Conservation (phyloP, 2,797 vertebrate species). For the Chelon auratus region DNA sequence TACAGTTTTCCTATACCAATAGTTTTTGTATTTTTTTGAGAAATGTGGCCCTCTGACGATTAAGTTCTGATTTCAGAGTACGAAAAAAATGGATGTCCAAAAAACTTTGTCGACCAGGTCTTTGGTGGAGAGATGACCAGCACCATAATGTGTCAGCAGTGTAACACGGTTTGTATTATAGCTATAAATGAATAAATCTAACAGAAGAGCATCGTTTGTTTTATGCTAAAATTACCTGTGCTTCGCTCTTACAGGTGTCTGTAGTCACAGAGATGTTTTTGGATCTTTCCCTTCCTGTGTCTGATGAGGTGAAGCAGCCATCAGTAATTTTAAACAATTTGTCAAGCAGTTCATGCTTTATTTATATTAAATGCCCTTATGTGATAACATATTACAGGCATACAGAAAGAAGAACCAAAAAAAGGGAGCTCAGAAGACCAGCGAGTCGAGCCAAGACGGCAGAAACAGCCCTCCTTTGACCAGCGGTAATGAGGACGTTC, state of each 20-base stretch:
- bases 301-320: constrained; percentile 90
- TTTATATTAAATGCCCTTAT: background rate
- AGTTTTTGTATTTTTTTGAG: background rate
- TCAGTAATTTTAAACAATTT: background rate
- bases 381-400: constrained; percentile 59
- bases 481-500: constrained; percentile 83
- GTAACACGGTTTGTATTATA: constrained; percentile 88
- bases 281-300: constrained; percentile 95
- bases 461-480: constrained; percentile 73
- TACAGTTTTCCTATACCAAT: background rate
- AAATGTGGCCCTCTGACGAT: background rate
- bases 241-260: constrained; percentile 86
- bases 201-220: background rate
- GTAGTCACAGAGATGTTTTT: constrained; percentile 96
- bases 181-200: background rate
- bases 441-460: constrained; percentile 78
- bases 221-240: constrained; percentile 6
- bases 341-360: background rate
- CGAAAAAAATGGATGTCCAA: constrained; percentile 88
- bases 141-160: constrained; percentile 96
- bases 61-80: constrained; percentile 84
- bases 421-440: constrained; percentile 72
- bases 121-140: constrained; percentile 97
- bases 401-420: constrained; percentile 86
- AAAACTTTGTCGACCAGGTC: constrained; percentile 92